phyloP scores from a whole-genome alignment of 1,140 invertebrate species.

The Diorhabda elongata region DNA sequence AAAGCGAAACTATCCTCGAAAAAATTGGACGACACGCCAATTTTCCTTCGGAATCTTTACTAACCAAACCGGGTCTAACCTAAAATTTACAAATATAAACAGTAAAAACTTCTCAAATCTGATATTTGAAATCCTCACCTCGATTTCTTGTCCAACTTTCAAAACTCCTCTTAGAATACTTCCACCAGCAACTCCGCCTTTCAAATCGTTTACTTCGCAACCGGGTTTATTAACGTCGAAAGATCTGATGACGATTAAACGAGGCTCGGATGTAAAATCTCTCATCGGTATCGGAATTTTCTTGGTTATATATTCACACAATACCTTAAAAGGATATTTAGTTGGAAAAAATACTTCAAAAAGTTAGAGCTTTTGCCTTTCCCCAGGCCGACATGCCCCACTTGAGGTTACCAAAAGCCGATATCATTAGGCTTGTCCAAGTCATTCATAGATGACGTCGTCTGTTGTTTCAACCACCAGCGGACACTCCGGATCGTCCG shows the following conservation, averaged over 20 bases:
- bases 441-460: too few species aligned
- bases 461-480: too few species aligned
- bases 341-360: too few species aligned
- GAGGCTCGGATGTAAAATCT: slow-evolving; percentile 93
- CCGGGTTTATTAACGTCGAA: slow-evolving; percentile 99
- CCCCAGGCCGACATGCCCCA: too few species aligned
- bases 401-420: too few species aligned
- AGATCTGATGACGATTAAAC: slow-evolving; percentile 96
- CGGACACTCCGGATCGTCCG: too few species aligned
- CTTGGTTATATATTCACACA: slow-evolving; percentile 97
- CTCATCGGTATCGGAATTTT: slow-evolving; percentile 95
- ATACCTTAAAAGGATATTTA: slow-evolving; percentile 52
- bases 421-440: too few species aligned
- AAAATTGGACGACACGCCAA: slow-evolving; percentile 94
- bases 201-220: slow-evolving; percentile 96
- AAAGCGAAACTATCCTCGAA: slow-evolving; percentile 96
- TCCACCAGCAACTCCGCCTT: slow-evolving; percentile 97
- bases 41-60: slow-evolving; percentile 93
- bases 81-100: slow-evolving; percentile 48
- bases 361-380: too few species aligned
- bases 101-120: not conserved
- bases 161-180: slow-evolving; percentile 94
- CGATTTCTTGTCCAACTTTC: slow-evolving; percentile 72
- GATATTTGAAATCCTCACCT: slow-evolving; percentile 45
- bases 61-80: slow-evolving; percentile 92